These are phyloP conservation scores for Alectura lathami DNA, from an alignment of 2,113 vertebrate species.

Conservation along the genomic window DNA sequence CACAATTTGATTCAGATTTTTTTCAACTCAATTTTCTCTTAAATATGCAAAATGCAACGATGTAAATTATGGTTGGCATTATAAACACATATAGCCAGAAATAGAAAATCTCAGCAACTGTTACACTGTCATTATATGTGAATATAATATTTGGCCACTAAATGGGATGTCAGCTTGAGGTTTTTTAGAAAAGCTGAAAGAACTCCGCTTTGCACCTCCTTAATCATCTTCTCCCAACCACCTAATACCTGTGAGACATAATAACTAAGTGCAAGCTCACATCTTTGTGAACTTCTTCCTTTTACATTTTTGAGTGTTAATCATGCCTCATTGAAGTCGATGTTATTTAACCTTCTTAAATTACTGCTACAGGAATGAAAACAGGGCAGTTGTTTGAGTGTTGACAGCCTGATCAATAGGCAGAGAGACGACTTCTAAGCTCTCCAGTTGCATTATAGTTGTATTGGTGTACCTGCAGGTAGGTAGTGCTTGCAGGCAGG, in stretches of 20 bases:
- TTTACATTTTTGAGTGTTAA: not conserved
- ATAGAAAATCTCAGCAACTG: not conserved
- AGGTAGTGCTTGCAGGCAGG: not conserved
- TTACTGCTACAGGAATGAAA: not conserved
- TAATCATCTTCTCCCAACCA: not conserved
- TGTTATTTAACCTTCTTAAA: not conserved
- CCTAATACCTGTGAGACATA: not conserved
- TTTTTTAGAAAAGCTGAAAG: not conserved
- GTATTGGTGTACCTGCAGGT: not conserved
- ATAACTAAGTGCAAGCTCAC: not conserved
- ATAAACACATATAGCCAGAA: not conserved
- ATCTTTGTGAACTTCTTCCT: not conserved
- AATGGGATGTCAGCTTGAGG: not conserved
- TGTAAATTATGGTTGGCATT: conserved; percentile 25
- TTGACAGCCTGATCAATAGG: not conserved
- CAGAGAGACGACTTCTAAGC: not conserved
- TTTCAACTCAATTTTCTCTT: conserved; percentile 19
- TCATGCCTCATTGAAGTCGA: not conserved
- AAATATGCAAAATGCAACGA: not conserved
- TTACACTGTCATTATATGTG: not conserved
- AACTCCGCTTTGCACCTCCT: not conserved
- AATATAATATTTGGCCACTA: not conserved
- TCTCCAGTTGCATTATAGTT: not conserved
- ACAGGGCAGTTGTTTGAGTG: not conserved
- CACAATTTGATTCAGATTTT: conserved; percentile 16